Base-by-base conservation (phyloP, 2,797 vertebrate species). In the Cuculus canorus region DNA sequence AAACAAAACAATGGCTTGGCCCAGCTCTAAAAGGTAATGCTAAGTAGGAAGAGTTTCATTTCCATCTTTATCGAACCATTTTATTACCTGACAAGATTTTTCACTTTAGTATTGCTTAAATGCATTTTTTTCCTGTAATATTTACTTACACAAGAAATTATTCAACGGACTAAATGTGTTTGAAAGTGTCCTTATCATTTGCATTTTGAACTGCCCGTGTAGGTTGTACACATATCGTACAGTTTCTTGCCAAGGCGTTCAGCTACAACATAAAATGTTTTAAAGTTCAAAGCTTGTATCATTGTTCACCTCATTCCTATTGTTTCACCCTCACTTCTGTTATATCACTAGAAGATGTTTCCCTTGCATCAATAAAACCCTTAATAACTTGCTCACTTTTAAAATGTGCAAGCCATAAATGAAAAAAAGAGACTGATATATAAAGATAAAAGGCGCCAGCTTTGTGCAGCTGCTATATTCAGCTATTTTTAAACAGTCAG, bases 191-290 rank as follows among this genome's bases (percentile, higher is more conserved):
- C 87, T 79, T 82, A 64, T 37, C 10, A 77, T 93, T 94, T 94
- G 64, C 87, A 96, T 96, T 94, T 96, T 90, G 66, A 77, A 47
- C 95, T 90, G 83, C 71, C 83, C 77, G 11, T 56, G 73, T 87
- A 64, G 71, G 50, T 28, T 47, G 9, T 73, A 64, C 71, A 70
- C 80, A 35, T 32, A 92, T 41, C 43, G n/a, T 66, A 84, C 77
- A 86, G 90, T 64, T 90, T 77, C 48, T 57, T 93, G 91, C 86
- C 81, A 92, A 90, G 37, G 53, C 48, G 71, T 73, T 94, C 90
- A 86, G 57, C 45, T 92, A 88, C 77, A 84, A 79, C 50, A 80
- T 41, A 86, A 60, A 91, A 86, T 82, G 33, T 84, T 91, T 95
- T 79, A 71, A 80, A 92, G 91, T 94, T 93, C 92, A 94, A 96